Evolutionary conservation across 1,140 invertebrate genomes (phyloP), one percentile per base, ranked within the genome.

Genomic region (Aleiodes sp.): DNA sequence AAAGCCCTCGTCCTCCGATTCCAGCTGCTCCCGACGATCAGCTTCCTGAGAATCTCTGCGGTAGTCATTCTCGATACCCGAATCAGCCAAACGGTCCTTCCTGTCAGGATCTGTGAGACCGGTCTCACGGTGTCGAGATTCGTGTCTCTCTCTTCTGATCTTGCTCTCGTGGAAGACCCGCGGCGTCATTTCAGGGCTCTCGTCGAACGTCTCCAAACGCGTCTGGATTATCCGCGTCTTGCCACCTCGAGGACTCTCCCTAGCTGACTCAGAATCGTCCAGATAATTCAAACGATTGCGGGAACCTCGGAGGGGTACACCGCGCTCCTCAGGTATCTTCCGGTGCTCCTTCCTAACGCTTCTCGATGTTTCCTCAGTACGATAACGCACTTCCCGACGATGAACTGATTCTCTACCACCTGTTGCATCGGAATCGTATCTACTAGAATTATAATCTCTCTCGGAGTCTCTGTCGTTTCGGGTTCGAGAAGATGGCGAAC

Each of bases 61-160:
- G 73, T 92, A 92, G 74, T 94, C 92, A 72, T 93, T 93, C 78
- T 93, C 92, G 64, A 93, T 94, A 0, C 92, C 92, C 1, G 92
- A 94, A 83, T 94, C 92, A 2, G 91, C 91, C 19, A 91, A 84
- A 29, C 89, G 87, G 72, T 90, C 91, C 67, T 91, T 90, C 2
- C 82, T 77, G 70, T 82, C 83, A 6, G 75, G 72, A 70, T 85
- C 84, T 66, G 85, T 87, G 9, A 81, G 41, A 3, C 78, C 72
- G 9, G 76, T 82, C 2, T 85, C 82, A 19, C 79, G 73, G 46
- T 79, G 78, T 4, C 80, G 75, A 0, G 78, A 78, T 8, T 84
- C 80, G 60, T 81, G 72, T 2, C 70, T 73, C 9, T 81, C 46
- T 24, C 46, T 52, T 24, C 46, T 52, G 46, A 73, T 76, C 35